phyloP scores from a whole-genome alignment of 2,797 vertebrate species.

The Silurus aristotelis region DNA sequence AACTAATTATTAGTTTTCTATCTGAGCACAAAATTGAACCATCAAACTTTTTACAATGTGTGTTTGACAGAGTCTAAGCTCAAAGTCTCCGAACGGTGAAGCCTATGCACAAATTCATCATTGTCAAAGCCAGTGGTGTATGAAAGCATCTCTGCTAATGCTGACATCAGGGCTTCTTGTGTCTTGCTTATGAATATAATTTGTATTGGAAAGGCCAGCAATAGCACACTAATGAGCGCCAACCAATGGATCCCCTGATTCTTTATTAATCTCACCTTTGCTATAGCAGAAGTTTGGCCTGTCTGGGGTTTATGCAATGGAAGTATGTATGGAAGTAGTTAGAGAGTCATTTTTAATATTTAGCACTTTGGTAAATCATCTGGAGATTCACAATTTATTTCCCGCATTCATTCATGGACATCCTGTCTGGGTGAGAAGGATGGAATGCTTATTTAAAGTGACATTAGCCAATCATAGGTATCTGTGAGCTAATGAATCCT shows the following conservation, averaged over 20 bases:
- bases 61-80: conserved; percentile 30
- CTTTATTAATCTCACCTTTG: background rate
- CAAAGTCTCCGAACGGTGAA: conserved; percentile 26
- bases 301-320: background rate
- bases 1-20: conserved; percentile 50
- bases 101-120: conserved; percentile 26
- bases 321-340: background rate
- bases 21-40: conserved; percentile 35
- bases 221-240: background rate
- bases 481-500: background rate
- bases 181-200: background rate
- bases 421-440: background rate
- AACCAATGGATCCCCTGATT: background rate
- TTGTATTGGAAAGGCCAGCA: background rate
- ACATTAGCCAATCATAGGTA: background rate
- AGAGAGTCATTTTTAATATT: background rate
- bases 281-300: background rate
- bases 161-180: background rate
- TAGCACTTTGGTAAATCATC: background rate
- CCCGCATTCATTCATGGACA: background rate
- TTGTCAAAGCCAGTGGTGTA: conserved; percentile 15
- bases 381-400: background rate
- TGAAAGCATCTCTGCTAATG: background rate
- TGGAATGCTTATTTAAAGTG: background rate
- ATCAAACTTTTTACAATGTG: conserved; percentile 35